Evolutionary conservation across 2,797 vertebrate genomes (phyloP), one percentile per base, ranked within the genome.

Genomic region (Anolis apletophallus): DNA sequence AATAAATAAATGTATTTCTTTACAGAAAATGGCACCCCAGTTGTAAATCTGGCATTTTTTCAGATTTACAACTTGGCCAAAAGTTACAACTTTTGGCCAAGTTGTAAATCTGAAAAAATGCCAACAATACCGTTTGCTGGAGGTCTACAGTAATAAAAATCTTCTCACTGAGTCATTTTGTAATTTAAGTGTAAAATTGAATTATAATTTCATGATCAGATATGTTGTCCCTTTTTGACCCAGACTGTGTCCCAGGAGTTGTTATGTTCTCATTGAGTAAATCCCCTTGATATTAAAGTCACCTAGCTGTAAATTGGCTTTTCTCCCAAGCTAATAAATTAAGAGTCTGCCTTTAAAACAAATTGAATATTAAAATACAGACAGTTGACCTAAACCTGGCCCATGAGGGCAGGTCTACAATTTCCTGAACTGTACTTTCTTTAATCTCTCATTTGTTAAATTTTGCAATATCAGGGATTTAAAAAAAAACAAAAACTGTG

Each of bases 331-430:
- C 85, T 93, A 95, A 95, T 94, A 94, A 94, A 91, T 73, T 93
- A 91, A 83, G 88, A 92, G 88, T 91, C 91, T 82, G 78, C 93
- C 92, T 92, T 81, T 93, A 95, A 96, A 96, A 96, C 93, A 96
- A 94, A 94, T 93, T 91, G 90, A 95, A 95, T 95, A 96, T 95
- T 95, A 95, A 96, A 96, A 96, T 94, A 94, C 91, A 95, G 94
- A 93, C 92, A 95, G 94, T 90, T 96, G 95, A 96, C 95, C 95
- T 93, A 91, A 96, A 96, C 95, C 92, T 92, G 92, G 93, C 93
- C 93, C 94, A 89, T 76, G 93, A 95, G 93, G 94, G 91, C 91
- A 95, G 92, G 84, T 81, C 91, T 95, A 86, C 91, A 94, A 95
- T 96, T 95, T 96, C 92, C 93, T 88, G 90, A 95, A 93, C 95